Conservation (phyloP, 2,888 invertebrate genomes). For the Lasioglossum malachurum region DNA sequence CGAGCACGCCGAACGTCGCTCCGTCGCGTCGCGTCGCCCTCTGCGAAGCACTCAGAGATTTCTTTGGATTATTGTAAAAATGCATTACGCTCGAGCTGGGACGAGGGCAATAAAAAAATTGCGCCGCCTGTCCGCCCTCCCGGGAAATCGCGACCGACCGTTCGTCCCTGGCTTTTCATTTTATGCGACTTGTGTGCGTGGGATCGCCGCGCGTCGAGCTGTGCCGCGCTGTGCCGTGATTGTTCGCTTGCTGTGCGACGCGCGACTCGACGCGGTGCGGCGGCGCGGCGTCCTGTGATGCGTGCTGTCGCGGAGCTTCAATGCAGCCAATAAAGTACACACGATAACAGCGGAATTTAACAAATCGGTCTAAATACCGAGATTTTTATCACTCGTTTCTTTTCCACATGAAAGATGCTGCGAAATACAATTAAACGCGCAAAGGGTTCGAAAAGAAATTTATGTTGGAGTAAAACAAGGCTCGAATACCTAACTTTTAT, state of each 20-base stretch:
- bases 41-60: conserved; percentile 44
- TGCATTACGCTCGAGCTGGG: conserved; percentile 43
- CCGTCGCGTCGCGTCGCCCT: background rate
- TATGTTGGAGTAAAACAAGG: no score
- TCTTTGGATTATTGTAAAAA: conserved; percentile 59
- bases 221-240: background rate
- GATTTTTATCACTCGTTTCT: background rate
- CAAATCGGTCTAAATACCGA: background rate
- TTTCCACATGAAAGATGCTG: background rate
- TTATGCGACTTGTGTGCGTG: background rate
- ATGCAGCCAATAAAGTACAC: background rate
- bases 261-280: background rate
- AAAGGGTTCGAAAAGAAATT: no score
- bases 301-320: background rate
- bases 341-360: background rate
- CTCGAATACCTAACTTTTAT: no score
- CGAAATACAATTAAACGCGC: background rate
- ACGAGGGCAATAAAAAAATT: conserved; percentile 17
- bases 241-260: background rate
- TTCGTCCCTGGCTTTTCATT: background rate
- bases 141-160: conserved; percentile 7
- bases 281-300: background rate
- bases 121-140: background rate
- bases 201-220: background rate
- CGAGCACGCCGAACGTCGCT: conserved; percentile 44